Evolutionary conservation across 2,113 vertebrate genomes (phyloP).

Genomic region (Grammomys dolichurus): DNA sequence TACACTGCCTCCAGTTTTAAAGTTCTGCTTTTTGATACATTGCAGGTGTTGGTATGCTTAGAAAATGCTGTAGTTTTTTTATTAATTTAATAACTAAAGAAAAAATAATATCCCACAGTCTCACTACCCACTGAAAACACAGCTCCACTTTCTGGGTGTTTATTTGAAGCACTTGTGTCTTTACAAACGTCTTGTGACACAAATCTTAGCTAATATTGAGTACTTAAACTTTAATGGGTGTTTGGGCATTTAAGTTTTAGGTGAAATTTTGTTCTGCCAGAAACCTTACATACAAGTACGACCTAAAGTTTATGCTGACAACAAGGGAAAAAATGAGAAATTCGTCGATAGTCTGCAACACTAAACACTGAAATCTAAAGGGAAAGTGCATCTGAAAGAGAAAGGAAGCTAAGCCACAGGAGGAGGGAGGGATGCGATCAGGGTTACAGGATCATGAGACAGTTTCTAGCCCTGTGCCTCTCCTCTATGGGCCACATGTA

Average conservation of each 20-base stretch:
- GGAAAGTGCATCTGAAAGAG: constrained; percentile 3
- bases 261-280: not conserved
- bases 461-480: not conserved
- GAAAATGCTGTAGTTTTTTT: not conserved
- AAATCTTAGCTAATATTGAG: not conserved
- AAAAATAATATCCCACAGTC: not conserved
- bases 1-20: not conserved
- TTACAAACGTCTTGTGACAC: not conserved
- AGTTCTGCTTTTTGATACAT: not conserved
- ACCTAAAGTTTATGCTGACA: not conserved
- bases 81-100: constrained; percentile 27
- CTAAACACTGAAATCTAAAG: not conserved
- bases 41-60: not conserved
- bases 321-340: not conserved
- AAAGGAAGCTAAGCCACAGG: not conserved
- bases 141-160: not conserved
- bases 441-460: not conserved
- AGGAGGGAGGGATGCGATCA: not conserved
- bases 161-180: constrained; percentile 30
- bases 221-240: not conserved
- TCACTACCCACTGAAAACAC: not conserved
- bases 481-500: not conserved
- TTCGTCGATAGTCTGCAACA: not conserved
- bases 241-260: constrained; percentile 17
- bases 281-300: not conserved